Conservation (phyloP, 2,113 vertebrate genomes). For the Oplegnathus fasciatus region DNA sequence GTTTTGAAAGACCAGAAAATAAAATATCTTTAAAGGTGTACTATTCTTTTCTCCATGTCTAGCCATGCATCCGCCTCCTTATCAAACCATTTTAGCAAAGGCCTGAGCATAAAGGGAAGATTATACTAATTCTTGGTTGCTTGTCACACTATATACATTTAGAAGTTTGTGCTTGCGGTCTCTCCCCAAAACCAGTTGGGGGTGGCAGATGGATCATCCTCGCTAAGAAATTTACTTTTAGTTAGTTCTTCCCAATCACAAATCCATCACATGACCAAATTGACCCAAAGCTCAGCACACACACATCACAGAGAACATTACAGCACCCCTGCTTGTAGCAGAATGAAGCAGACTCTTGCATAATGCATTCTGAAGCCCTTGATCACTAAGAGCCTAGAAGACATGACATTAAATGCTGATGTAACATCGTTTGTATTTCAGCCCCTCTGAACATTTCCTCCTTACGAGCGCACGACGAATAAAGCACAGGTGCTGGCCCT, state of each 20-base stretch:
- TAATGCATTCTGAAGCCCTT: constrained; percentile 14
- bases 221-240: background rate
- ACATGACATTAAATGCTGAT: background rate
- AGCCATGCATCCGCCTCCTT: background rate
- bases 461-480: background rate
- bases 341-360: background rate
- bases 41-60: background rate
- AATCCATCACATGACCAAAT: constrained; percentile 1
- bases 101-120: background rate
- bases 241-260: background rate
- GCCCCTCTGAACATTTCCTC: background rate
- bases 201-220: background rate
- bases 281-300: background rate
- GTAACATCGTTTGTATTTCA: background rate
- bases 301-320: constrained; percentile 3
- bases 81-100: background rate
- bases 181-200: constrained; percentile 1
- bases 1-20: no score
- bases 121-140: background rate
- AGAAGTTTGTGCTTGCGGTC: background rate
- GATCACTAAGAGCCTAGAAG: background rate
- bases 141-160: background rate
- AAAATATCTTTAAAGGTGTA: background rate
- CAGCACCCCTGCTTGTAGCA: background rate
- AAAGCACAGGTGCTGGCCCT: background rate